Evolutionary conservation across 2,113 vertebrate genomes (phyloP).

Genomic region (Otocyon megalotis): DNA sequence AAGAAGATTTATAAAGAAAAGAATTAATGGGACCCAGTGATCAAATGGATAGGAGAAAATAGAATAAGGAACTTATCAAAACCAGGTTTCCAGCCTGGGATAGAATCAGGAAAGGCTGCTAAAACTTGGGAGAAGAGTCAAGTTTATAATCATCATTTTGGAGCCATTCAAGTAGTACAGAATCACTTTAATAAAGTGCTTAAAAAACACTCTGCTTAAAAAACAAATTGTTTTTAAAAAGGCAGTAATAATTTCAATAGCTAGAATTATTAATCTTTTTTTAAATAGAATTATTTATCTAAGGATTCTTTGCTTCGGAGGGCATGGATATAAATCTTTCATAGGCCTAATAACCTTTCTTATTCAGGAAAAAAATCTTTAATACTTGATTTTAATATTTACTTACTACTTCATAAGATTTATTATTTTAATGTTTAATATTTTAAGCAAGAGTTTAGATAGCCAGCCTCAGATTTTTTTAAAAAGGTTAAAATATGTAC

Average conservation of each 20-base stretch:
- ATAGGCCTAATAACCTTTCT: neutral
- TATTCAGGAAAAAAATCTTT: neutral
- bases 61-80: slow-evolving; percentile 36
- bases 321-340: neutral
- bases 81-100: neutral
- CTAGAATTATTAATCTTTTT: slow-evolving; percentile 11
- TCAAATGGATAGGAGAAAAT: neutral
- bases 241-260: neutral
- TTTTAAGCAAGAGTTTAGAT: neutral
- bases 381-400: slow-evolving; percentile 16
- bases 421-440: slow-evolving; percentile 30
- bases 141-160: neutral
- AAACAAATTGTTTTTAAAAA: neutral
- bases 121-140: neutral
- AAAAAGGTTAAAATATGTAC: slow-evolving; percentile 17
- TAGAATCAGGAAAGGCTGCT: neutral
- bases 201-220: neutral
- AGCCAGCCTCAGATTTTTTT: neutral
- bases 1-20: neutral
- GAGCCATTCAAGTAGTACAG: neutral
- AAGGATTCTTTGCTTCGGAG: slow-evolving; percentile 19
- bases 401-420: slow-evolving; percentile 35
- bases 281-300: slow-evolving; percentile 24
- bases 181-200: neutral
- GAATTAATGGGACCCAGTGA: neutral